Evolutionary conservation across 30 jellyfish, hydroid and myxozoan species (phyloP), one percentile per base, ranked within the genome.

Genomic region (Catostylus mosaicus): DNA sequence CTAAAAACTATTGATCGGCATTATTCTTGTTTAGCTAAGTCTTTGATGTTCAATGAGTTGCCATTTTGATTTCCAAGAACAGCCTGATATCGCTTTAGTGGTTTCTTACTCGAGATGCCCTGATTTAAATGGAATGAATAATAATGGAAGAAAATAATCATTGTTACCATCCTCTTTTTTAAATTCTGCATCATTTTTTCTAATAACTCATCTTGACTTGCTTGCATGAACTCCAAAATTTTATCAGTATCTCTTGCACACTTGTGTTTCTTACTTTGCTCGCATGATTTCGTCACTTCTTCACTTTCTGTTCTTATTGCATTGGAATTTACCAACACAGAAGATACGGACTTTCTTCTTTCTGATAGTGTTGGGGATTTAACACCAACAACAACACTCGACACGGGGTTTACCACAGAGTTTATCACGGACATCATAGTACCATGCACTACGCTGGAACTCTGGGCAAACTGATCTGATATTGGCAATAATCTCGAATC

Each of bases 281-380:
- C 38, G 26, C 23, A 18, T 3, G 19, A 4, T 59, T 59, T 59
- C 40, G 1, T 23, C 18, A 3, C 8, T 7, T 70, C 57, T 1
- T 38, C 67, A 3, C 59, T 56, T 5, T 66, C 91, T 0, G 79
- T 36, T 1, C 27, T 51, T 5, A 68, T 73, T 1, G 80, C 86
- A 40, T 69, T 82, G 47, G 31, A 52, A 36, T 82, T 82, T 14
- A 82, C 86, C 24, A 82, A 66, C 22, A 82, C 80, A 14, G 92
- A 82, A 12, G 64, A 23, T 7, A 57, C 59, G 26, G 38, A 1
- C 26, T 22, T 5, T 3, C 23, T 59, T 45, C 36, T 54, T 64
- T 69, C 92, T 11, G 66, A 34, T 30, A 40, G 30, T 29, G 67
- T 5, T 0, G 85, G 85, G 14, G 92, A 68, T 30, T 19, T 54